A percentile compares a stretch with the other conserved stretches of the same genome.
Conservation (phyloP, 2,797 vertebrate genomes). For the Notolepis coatsorum region DNA sequence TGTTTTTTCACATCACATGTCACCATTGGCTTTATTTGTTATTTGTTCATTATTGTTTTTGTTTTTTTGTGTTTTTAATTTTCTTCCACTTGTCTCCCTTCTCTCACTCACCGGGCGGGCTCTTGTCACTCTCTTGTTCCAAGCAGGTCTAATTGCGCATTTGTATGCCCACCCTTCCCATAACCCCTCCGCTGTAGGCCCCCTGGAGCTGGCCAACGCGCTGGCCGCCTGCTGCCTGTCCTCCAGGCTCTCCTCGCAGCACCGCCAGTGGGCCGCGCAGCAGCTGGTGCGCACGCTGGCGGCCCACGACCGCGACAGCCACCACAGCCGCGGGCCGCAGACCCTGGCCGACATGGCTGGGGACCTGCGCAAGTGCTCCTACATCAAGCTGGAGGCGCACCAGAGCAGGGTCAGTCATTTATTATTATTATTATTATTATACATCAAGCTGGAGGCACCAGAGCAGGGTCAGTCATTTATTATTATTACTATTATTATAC, state of each 20-base stretch:
- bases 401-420: constrained; percentile 90
- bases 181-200: constrained; percentile 95
- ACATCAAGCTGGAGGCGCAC: constrained; percentile 94
- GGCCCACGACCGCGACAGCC: constrained; percentile 96
- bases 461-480: too few species aligned
- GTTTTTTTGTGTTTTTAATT: constrained; percentile 15
- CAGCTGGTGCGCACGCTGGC: constrained; percentile 96
- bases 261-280: constrained; percentile 98
- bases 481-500: too few species aligned
- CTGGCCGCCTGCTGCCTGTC: constrained; percentile 98
- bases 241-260: constrained; percentile 95
- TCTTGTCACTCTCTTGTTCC: constrained; percentile 84
- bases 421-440: too few species aligned
- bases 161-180: constrained; percentile 93
- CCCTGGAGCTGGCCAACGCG: constrained; percentile 98
- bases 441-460: too few species aligned
- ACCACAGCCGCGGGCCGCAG: constrained; percentile 91
- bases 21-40: neutral
- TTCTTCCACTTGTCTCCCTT: constrained; percentile 15
- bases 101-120: constrained; percentile 54
- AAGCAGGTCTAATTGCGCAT: constrained; percentile 93
- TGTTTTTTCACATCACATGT: neutral
- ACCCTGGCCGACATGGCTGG: constrained; percentile 96
- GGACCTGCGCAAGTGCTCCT: constrained; percentile 94
- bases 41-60: neutral